Evolutionary conservation across 2,113 vertebrate species (phyloP).

Genomic region (Laticauda laticaudata): DNA sequence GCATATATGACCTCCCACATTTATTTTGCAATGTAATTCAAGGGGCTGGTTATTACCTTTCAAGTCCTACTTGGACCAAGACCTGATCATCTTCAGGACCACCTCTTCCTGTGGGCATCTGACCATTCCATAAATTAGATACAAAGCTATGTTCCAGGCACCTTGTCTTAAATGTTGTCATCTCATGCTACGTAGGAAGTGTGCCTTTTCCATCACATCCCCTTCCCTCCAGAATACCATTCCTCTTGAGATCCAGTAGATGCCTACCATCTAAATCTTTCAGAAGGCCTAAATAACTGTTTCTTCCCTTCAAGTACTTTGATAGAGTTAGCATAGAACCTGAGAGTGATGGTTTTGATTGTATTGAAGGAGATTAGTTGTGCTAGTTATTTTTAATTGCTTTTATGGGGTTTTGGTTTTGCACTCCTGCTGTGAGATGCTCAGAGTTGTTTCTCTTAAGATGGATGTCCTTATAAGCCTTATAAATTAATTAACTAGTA

Average conservation of each 20-base stretch:
- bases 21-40: not conserved
- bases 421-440: not conserved
- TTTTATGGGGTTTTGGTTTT: not conserved
- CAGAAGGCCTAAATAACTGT: not conserved
- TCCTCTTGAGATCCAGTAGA: not conserved
- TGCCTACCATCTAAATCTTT: not conserved
- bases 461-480: not conserved
- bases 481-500: not conserved
- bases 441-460: not conserved
- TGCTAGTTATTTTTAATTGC: not conserved
- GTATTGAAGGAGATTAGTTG: not conserved
- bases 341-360: not conserved
- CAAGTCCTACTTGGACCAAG: not conserved
- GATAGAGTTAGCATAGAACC: not conserved
- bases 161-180: not conserved
- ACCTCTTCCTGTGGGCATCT: not conserved
- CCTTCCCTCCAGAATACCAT: not conserved
- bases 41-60: not conserved
- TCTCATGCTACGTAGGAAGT: not conserved
- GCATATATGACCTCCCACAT: not conserved
- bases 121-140: not conserved
- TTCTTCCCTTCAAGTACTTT: not conserved
- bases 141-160: not conserved
- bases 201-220: not conserved
- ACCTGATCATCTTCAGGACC: not conserved